A percentile compares a stretch with the other conserved stretches of the same genome.
Conservation (phyloP, 2,113 vertebrate species). For the Phoenicopterus ruber region DNA sequence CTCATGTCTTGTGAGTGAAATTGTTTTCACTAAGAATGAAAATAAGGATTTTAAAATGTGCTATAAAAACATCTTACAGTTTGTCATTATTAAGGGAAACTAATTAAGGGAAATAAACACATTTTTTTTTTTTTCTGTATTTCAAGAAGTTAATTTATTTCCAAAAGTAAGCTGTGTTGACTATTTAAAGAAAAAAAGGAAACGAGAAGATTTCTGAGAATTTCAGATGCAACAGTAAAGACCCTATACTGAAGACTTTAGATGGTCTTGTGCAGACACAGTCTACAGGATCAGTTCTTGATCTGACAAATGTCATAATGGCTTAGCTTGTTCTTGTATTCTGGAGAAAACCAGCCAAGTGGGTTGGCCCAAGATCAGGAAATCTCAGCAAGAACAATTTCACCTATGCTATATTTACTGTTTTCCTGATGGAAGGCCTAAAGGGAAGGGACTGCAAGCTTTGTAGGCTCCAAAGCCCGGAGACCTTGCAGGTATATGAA, state of each 20-base stretch:
- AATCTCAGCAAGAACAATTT: neutral
- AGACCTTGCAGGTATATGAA: neutral
- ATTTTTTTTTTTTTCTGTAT: neutral
- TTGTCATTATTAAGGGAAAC: neutral
- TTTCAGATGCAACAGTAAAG: neutral
- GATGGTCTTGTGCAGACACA: accelerated
- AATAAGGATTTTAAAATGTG: neutral
- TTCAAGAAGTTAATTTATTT: neutral
- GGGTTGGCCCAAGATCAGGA: neutral
- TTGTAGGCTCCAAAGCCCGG: neutral
- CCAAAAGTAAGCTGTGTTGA: neutral
- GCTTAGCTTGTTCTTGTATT: neutral
- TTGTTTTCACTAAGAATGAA: neutral
- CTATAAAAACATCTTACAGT: neutral
- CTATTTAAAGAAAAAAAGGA: neutral
- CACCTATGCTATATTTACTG: neutral
- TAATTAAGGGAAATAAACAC: neutral
- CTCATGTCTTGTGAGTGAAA: neutral
- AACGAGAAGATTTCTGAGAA: neutral
- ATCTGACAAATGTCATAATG: neutral
- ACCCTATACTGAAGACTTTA: neutral
- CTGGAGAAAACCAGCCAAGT: neutral
- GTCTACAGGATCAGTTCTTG: neutral
- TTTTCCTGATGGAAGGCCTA: neutral
- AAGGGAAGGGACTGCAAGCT: neutral